These are phyloP conservation scores for Microplitis demolitor DNA, from an alignment of 1,140 invertebrate genomes.

Conservation along the genomic window DNA sequence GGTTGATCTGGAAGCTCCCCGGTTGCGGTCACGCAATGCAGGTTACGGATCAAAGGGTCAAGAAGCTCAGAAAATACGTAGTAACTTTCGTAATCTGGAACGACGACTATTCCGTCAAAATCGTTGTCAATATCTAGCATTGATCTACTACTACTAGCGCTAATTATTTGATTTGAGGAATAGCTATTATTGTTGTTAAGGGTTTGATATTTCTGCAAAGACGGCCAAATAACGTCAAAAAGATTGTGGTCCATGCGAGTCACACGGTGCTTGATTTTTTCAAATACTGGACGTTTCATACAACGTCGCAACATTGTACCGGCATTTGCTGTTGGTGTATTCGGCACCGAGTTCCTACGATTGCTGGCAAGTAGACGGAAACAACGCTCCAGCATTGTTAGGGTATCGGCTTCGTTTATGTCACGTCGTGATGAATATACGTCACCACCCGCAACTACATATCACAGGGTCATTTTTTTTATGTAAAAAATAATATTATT, in stretches of 20 bases:
- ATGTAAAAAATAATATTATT: no score
- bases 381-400: slow-evolving; percentile 74
- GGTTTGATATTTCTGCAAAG: slow-evolving; percentile 72
- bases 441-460: slow-evolving; percentile 69
- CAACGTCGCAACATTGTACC: slow-evolving; percentile 69
- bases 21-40: slow-evolving; percentile 72
- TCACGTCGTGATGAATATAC: slow-evolving; percentile 70
- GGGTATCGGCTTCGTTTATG: slow-evolving; percentile 70
- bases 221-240: slow-evolving; percentile 81
- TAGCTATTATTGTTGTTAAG: slow-evolving; percentile 7
- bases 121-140: slow-evolving; percentile 60
- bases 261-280: slow-evolving; percentile 70
- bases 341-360: slow-evolving; percentile 63
- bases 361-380: slow-evolving; percentile 70
- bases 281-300: slow-evolving; percentile 70
- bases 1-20: slow-evolving; percentile 69
- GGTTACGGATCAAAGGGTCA: slow-evolving; percentile 77
- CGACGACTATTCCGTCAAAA: slow-evolving; percentile 70
- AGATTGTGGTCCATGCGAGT: slow-evolving; percentile 79
- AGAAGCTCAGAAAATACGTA: slow-evolving; percentile 78
- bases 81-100: slow-evolving; percentile 84
- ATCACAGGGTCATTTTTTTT: background rate
- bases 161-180: slow-evolving; percentile 48
- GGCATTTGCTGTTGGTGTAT: slow-evolving; percentile 62
- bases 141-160: slow-evolving; percentile 30